A percentile compares a stretch with the other conserved stretches of the same genome.
phyloP scores from a whole-genome alignment of 2,113 vertebrate species.

The Chionomys nivalis region DNA sequence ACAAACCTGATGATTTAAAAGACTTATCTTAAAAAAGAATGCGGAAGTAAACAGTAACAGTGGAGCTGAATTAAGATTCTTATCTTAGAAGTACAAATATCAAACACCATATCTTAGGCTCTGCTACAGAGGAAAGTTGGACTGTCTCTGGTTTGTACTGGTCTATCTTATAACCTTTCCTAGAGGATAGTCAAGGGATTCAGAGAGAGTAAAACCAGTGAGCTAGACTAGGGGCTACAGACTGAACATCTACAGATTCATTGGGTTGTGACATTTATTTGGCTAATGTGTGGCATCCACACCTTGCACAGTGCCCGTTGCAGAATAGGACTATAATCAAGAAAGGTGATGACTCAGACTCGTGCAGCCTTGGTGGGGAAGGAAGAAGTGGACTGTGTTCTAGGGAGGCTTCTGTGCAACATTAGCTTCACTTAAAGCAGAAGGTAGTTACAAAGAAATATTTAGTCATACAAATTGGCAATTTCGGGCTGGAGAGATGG shows the following conservation, averaged over 20 bases:
- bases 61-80: slow-evolving; percentile 16
- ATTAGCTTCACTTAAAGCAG: background rate
- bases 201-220: background rate
- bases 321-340: background rate
- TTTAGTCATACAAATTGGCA: background rate
- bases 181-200: background rate
- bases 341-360: background rate
- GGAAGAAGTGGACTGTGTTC: background rate
- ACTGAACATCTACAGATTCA: background rate
- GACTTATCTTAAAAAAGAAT: background rate
- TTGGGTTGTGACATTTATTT: background rate
- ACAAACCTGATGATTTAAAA: slow-evolving; percentile 11
- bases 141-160: background rate
- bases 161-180: background rate
- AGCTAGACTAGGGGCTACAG: background rate
- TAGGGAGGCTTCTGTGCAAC: background rate
- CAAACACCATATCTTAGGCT: background rate
- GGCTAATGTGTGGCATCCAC: background rate
- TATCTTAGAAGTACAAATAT: background rate
- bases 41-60: background rate
- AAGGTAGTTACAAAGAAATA: background rate
- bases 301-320: background rate
- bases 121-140: background rate
- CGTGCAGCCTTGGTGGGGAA: background rate
- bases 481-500: too few relatives aligned